Evolutionary conservation across 2,888 invertebrate genomes (phyloP).

Genomic region (Schrankia costaestrigalis): DNA sequence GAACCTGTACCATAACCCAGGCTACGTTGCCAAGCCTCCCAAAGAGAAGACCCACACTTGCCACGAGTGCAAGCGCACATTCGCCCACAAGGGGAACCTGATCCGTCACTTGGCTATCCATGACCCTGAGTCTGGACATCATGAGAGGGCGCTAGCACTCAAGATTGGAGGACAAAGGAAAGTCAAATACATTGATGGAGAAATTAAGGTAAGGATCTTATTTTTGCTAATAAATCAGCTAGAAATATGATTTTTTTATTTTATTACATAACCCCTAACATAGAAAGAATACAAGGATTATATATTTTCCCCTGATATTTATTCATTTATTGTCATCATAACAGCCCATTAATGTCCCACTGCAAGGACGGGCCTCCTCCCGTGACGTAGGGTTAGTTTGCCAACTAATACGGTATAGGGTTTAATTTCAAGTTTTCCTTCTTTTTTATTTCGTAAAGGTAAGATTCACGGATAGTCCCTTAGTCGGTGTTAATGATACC

Average conservation of each 20-base stretch:
- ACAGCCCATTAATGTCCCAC: too few species aligned
- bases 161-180: conserved; percentile 90
- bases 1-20: conserved; percentile 95
- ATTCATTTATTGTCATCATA: too few species aligned
- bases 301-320: too few species aligned
- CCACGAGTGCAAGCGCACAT: conserved; percentile 87
- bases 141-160: conserved; percentile 86
- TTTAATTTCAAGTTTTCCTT: too few species aligned
- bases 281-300: too few species aligned
- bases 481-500: too few species aligned
- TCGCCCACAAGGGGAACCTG: conserved; percentile 94
- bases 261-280: not conserved
- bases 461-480: too few species aligned
- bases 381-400: too few species aligned
- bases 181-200: conserved; percentile 82
- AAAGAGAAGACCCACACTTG: conserved; percentile 95
- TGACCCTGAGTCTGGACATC: conserved; percentile 90
- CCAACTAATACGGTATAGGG: too few species aligned
- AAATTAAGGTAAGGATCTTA: conserved; percentile 42
- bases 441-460: too few species aligned
- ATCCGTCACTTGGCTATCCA: conserved; percentile 95
- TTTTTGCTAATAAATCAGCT: not conserved
- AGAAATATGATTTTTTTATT: not conserved
- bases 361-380: too few species aligned
- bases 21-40: conserved; percentile 92